Base-by-base conservation (phyloP, 2,113 vertebrate genomes). In the Rousettus leschenaultii region DNA sequence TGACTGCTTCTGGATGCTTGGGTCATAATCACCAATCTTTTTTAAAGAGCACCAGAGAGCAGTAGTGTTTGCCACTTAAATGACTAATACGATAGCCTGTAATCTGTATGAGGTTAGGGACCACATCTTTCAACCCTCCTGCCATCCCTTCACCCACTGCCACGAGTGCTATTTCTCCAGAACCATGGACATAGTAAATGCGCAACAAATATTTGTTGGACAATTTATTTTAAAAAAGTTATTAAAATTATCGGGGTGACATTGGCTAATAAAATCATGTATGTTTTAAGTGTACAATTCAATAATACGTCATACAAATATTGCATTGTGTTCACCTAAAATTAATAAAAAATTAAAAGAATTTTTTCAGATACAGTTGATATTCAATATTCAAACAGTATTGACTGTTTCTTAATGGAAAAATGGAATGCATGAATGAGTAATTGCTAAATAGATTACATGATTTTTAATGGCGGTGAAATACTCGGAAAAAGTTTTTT, bases 391-490 rank as follows among this genome's bases (percentile, higher is more conserved):
- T 63, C n/a, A n/a, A n/a, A n/a, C n/a, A n/a, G 9, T 61, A 26
- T 30, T 38, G 66, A 73, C 10, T 6, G 5, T 73, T 87, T 97
- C 78, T 57, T 30, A 65, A 91, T 55, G 24, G 21, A 87, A 40
- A 40, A 45, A 26, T 40, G 19, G 68, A 40, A 65, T 73, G 21
- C 18, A 61, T 74, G 63, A 82, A 68, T 48, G 51, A 90, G 30
- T n/a, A 51, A 68, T 40, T 68, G 28, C 70, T 74, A 89, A 85
- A 59, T 45, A 74, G 59, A 40, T 55, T 28, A 59, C n/a, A 61
- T 86, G 45, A 38, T 77, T 78, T 92, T 80, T 68, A 92, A 91
- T 89, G 53, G 68, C 51, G n/a, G 28, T 35, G 30, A 92, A 94
- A 73, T 30, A 74, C 1, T 94, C 53, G 78, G 18, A 59, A 43